A percentile compares a stretch with the other conserved stretches of the same genome.
phyloP scores from a whole-genome alignment of 2,888 invertebrate species.

The Drosophila ustulata region DNA sequence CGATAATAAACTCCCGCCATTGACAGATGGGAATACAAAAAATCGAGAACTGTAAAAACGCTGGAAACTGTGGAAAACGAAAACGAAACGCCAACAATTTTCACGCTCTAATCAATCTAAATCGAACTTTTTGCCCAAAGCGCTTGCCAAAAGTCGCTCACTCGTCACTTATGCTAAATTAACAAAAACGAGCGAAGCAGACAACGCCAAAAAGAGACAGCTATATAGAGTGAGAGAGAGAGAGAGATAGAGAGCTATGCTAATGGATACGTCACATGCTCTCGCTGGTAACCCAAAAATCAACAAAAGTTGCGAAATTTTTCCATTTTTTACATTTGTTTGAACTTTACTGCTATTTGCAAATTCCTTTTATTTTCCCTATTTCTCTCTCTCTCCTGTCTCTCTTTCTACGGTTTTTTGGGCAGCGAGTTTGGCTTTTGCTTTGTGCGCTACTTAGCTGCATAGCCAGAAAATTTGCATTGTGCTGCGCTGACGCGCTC shows the following conservation, averaged over 20 bases:
- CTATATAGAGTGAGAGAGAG: constrained; percentile 12
- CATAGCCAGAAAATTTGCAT: constrained; percentile 70
- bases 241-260: constrained; percentile 24
- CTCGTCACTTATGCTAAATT: constrained; percentile 79
- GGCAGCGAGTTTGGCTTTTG: constrained; percentile 15
- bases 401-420: constrained; percentile 7
- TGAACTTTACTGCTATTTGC: constrained; percentile 62
- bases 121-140: constrained; percentile 66
- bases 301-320: constrained; percentile 64
- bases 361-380: constrained; percentile 27
- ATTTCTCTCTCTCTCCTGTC: not conserved
- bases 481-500: constrained; percentile 47
- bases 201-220: constrained; percentile 19
- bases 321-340: constrained; percentile 60
- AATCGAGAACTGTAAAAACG: constrained; percentile 11
- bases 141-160: constrained; percentile 75
- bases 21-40: constrained; percentile 12
- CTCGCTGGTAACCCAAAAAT: constrained; percentile 54
- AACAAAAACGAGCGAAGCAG: constrained; percentile 56
- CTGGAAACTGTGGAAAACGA: constrained; percentile 13
- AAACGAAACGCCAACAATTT: constrained; percentile 69
- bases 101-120: constrained; percentile 78
- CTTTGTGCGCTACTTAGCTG: constrained; percentile 63
- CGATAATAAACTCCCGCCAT: constrained; percentile 25
- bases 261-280: constrained; percentile 54